Conservation (phyloP, 2,888 invertebrate genomes). For the Mantis religiosa region DNA sequence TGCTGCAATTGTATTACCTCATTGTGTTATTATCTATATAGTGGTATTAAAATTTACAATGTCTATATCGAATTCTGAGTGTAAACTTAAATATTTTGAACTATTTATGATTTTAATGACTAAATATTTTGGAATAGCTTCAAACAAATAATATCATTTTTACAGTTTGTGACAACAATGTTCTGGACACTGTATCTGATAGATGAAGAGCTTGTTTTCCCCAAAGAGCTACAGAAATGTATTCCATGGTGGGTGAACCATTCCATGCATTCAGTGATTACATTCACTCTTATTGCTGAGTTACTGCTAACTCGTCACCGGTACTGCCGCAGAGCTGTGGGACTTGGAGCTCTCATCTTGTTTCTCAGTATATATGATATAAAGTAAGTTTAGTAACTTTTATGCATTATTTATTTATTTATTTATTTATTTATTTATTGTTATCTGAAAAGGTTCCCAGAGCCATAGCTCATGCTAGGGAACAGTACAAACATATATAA, state of each 20-base stretch:
- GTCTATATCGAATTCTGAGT: too few species aligned
- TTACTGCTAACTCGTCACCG: not conserved
- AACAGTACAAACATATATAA: too few species aligned
- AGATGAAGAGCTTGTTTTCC: not conserved
- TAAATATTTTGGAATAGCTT: not conserved
- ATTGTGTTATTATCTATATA: too few species aligned
- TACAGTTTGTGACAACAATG: conserved; percentile 3
- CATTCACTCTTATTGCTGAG: not conserved
- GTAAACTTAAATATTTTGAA: too few species aligned
- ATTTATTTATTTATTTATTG: too few species aligned
- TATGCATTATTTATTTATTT: too few species aligned
- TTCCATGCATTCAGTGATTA: not conserved
- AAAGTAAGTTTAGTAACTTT: not conserved
- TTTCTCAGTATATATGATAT: not conserved
- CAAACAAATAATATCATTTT: not conserved
- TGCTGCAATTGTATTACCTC: too few species aligned
- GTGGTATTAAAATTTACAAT: too few species aligned
- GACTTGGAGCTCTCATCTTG: not conserved
- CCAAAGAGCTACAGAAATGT: not conserved
- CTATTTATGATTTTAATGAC: too few species aligned
- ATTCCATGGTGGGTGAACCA: not conserved
- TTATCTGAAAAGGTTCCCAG: too few species aligned
- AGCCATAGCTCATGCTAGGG: too few species aligned
- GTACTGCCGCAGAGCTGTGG: not conserved
- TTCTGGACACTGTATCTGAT: conserved; percentile 5